Evolutionary conservation across 1,140 invertebrate species (phyloP).

Genomic region (Ephestia elutella): DNA sequence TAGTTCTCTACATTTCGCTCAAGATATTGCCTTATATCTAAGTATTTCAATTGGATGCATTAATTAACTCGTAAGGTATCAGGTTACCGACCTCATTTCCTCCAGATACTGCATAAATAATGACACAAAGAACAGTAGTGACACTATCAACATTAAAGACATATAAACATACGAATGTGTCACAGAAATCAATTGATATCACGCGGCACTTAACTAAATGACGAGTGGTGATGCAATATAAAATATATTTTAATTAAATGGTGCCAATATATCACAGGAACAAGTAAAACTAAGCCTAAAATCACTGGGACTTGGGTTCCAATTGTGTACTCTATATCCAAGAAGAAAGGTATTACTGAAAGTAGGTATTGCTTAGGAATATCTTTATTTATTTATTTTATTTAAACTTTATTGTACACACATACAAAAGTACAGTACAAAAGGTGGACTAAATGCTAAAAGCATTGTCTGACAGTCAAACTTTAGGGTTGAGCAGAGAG

Average conservation of each 20-base stretch:
- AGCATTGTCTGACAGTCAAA: too few relatives aligned
- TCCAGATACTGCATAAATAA: background rate
- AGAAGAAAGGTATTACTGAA: too few relatives aligned
- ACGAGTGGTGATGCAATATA: background rate
- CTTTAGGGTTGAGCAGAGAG: too few relatives aligned
- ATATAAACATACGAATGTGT: background rate
- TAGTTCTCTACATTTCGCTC: too few relatives aligned
- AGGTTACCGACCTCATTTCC: conserved; percentile 9
- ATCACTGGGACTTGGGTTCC: too few relatives aligned
- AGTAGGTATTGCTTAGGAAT: too few relatives aligned
- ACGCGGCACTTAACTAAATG: conserved; percentile 2
- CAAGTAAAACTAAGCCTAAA: background rate
- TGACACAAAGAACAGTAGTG: background rate
- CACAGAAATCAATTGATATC: conserved; percentile 9
- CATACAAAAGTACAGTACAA: too few relatives aligned
- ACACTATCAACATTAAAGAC: conserved; percentile 1
- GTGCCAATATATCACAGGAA: background rate
- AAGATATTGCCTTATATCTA: too few relatives aligned
- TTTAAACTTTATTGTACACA: too few relatives aligned
- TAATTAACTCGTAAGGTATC: background rate
- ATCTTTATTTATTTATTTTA: too few relatives aligned
- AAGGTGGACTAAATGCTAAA: too few relatives aligned
- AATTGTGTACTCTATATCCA: too few relatives aligned
- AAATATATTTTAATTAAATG: background rate
- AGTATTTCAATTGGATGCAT: background rate